These are phyloP conservation scores for Tiaroga cobitis DNA, from an alignment of 2,797 vertebrate genomes.

Conservation along the genomic window DNA sequence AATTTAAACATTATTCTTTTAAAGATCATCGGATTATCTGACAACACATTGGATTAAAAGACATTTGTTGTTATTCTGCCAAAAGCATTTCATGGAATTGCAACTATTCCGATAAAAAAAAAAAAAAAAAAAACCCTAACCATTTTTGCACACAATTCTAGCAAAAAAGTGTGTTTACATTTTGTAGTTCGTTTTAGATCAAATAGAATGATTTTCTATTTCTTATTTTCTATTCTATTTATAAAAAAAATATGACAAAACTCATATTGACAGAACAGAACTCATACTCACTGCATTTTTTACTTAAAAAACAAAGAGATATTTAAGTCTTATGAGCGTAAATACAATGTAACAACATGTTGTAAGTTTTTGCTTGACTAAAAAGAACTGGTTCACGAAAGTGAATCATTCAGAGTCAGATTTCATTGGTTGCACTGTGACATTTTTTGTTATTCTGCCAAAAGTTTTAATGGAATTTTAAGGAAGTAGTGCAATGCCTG, in stretches of 20 bases:
- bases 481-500: no score
- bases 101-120: background rate
- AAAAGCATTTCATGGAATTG: background rate
- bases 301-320: background rate
- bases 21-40: no score
- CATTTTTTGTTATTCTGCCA: background rate
- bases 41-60: background rate
- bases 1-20: no score
- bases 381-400: background rate
- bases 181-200: background rate
- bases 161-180: background rate
- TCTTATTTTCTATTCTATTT: no score
- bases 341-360: background rate
- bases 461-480: background rate
- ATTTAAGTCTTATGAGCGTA: background rate
- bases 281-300: background rate
- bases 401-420: background rate
- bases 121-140: background rate
- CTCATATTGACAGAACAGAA: background rate
- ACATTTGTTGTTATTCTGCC: background rate
- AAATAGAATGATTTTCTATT: no score
- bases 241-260: no score
- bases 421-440: no score
- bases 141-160: background rate
- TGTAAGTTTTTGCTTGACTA: background rate